These are phyloP conservation scores for Tadarida brasiliensis DNA, from an alignment of 2,797 vertebrate species.

Conservation along the genomic window DNA sequence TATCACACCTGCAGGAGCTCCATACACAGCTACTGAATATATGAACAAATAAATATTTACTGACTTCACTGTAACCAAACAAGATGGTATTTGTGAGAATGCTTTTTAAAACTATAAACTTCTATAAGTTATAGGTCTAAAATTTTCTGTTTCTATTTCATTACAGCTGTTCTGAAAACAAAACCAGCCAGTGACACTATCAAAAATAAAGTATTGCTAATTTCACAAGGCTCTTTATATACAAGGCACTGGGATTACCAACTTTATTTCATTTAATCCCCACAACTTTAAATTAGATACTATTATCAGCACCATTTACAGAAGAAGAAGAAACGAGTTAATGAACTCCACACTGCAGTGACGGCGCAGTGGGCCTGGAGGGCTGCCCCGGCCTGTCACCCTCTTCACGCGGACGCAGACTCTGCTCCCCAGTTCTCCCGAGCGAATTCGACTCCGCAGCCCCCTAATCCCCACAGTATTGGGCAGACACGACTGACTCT, in stretches of 20 bases:
- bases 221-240: not conserved
- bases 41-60: not conserved
- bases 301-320: not conserved
- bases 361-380: not conserved
- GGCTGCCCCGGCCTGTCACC: not conserved
- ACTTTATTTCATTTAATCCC: conserved; percentile 54
- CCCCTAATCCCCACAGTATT: not conserved
- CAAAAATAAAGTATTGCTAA: not conserved
- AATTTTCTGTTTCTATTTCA: not conserved
- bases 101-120: conserved; percentile 41
- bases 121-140: not conserved
- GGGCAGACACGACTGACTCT: not conserved
- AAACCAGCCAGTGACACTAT: not conserved
- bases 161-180: not conserved
- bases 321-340: conserved; percentile 2
- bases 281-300: not conserved
- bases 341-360: not conserved
- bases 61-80: not conserved
- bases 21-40: not conserved
- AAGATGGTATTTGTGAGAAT: conserved; percentile 24
- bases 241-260: not conserved
- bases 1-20: not conserved
- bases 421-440: not conserved
- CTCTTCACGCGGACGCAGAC: not conserved
- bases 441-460: not conserved